phyloP scores from a whole-genome alignment of 2,113 vertebrate species.

The Ageneiosus marmoratus region DNA sequence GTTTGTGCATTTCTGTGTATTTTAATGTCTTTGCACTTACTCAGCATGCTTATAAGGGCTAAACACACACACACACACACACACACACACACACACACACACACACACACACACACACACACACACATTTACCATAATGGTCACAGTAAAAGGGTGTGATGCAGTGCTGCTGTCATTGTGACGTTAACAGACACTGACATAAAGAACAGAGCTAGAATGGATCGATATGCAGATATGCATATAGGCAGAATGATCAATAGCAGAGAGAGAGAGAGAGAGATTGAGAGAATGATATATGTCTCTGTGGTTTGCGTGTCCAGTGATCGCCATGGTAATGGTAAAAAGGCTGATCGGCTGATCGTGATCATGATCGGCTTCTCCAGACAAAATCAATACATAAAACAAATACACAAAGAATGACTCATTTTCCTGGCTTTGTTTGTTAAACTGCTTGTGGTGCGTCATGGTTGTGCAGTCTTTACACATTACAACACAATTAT shows the following conservation, averaged over 20 bases:
- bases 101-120: not conserved
- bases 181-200: not conserved
- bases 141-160: not conserved
- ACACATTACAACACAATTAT: not conserved
- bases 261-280: not conserved
- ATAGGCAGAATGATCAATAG: not conserved
- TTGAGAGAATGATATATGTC: not conserved
- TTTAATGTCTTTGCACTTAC: not conserved
- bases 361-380: not conserved
- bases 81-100: not conserved
- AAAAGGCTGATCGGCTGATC: too few species aligned
- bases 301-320: not conserved
- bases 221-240: constrained; percentile 1
- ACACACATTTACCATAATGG: not conserved
- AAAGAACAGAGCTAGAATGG: not conserved
- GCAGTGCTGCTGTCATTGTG: not conserved
- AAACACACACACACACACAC: not conserved
- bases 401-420: not conserved
- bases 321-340: not conserved
- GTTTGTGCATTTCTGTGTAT: not conserved
- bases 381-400: constrained; percentile 16
- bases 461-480: not conserved
- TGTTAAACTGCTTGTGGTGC: not conserved
- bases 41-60: not conserved
- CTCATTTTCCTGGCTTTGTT: not conserved